These are phyloP conservation scores for Cosmia pyralina DNA, from an alignment of 2,888 invertebrate genomes.

Conservation along the genomic window DNA sequence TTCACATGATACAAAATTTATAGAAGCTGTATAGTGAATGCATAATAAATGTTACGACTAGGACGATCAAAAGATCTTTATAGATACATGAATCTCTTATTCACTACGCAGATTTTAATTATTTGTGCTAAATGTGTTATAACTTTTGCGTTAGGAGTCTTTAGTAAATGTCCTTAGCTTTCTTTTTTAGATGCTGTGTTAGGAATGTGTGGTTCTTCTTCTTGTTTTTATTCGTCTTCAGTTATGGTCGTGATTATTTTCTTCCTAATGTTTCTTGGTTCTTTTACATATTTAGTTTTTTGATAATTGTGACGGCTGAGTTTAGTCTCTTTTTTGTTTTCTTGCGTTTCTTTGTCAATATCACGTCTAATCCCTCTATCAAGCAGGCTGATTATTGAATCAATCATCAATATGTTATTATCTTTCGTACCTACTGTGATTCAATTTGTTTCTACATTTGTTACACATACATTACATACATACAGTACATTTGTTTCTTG, in stretches of 20 bases:
- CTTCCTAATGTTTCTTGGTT: background rate
- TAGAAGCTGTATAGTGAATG: slow-evolving; percentile 25
- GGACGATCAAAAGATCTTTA: slow-evolving; percentile 43
- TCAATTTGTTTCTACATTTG: no score
- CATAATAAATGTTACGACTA: slow-evolving; percentile 42
- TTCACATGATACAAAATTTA: slow-evolving; percentile 33
- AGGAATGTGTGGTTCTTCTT: slow-evolving; percentile 18
- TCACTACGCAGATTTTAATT: slow-evolving; percentile 42
- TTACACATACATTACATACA: no score
- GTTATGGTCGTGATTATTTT: background rate
- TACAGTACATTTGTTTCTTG: background rate
- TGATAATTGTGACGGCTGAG: background rate
- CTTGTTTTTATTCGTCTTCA: background rate
- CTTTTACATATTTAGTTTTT: background rate
- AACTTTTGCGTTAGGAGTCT: slow-evolving; percentile 25
- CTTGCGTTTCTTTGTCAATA: background rate
- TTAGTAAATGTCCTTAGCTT: slow-evolving; percentile 3
- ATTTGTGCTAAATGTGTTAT: slow-evolving; percentile 32
- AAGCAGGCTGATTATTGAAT: background rate
- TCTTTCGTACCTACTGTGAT: background rate
- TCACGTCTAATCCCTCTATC: background rate
- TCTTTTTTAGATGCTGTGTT: slow-evolving; percentile 16
- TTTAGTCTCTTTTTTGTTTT: background rate
- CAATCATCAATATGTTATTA: background rate
- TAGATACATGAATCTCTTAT: slow-evolving; percentile 34